Base-by-base conservation (phyloP, 1,140 invertebrate genomes). In the Oncopodura yosiiana region DNA sequence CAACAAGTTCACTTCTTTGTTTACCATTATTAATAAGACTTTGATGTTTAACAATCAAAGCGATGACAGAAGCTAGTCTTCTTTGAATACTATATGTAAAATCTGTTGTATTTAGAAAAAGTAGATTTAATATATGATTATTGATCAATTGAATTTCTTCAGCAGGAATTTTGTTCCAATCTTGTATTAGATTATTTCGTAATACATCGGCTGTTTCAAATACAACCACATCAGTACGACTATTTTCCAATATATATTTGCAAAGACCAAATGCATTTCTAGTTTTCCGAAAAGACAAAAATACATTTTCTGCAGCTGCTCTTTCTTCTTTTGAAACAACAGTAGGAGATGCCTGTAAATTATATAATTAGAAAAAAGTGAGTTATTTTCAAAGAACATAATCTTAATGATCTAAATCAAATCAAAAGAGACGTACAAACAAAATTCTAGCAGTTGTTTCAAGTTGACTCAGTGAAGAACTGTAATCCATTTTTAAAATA, bases 181-280 rank as follows among this genome's bases (percentile, higher is more conserved):
- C 87, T 68, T 83, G 75, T 43, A 92, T 81, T 6, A 93, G 69
- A 24, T 84, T 83, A 62, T 81, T 78, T 71, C 89, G 90, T 50
- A 94, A 71, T n/a, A 90, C 76, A 50, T 81, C 81, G 5, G 83
- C 86, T 58, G 85, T 79, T 74, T 93, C 88, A 74, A 91, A 93
- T 42, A 90, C 68, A 5, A 93, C 84, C 75, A 87, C 88, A 65
- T 87, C 85, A 54, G 81, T 78, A 49, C 77, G 74, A 54, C 81
- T 83, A 34, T 78, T 81, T 71, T 77, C 77, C 56, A 92, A 73
- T 65, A 92, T 85, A 67, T 83, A 77, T 66, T 80, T 77, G 68
- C 88, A 94, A 21, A 89, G 66, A 49, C 78, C 76, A 69, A 89
- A 92, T 29, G 88, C 87, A 58, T 80, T 78, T 71, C 84, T 83